Base-by-base conservation (phyloP, 2,797 vertebrate genomes). In the Chanos chanos region DNA sequence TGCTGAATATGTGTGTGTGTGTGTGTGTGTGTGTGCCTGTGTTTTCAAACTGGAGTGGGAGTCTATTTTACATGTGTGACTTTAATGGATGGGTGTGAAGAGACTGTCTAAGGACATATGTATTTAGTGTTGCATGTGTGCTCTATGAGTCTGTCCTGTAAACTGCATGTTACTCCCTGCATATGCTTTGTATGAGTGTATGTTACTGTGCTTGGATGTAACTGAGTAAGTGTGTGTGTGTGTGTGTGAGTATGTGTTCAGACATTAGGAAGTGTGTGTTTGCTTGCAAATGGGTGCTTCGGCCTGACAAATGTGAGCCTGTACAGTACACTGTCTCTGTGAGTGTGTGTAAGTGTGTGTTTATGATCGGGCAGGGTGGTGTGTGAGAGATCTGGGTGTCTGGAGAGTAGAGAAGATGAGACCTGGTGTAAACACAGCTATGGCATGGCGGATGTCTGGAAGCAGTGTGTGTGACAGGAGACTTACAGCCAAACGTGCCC, bases 381-480 rank as follows among this genome's bases (percentile, higher is more conserved):
- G 5, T 45, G 40, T 41, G 36, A 58, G 60, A 33, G 59, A 64
- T 50, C 66, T 69, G 67, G 45, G n/a, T n/a, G n/a, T n/a, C n/a
- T n/a, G n/a, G n/a, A n/a, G n/a, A n/a, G n/a, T n/a, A n/a, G n/a
- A n/a, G n/a, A n/a, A 45, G 66, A 66, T 67, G 61, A 43, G 73
- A 69, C 62, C 74, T 68, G 71, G 74, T 81, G 75, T 89, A 88
- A 89, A 88, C 83, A 82, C 36, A 7, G 34, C 67, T 52, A 47
- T 78, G 81, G 79, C 79, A 80, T 86, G 85, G 83, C 72, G 80
- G 85, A 77, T 78, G 78, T 89, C 83, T 87, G 82, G 80, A 86
- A 83, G 74, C 62, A 39, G 39, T 74, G 70, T 85, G 81, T 86
- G 82, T 89, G 86, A 87, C 85, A 86, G 75, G 72, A 66, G 80